Percentiles rank a stretch among this genome's conserved stretches.
phyloP scores from a whole-genome alignment of 1,140 invertebrate genomes.

The Drosophila hydei region DNA sequence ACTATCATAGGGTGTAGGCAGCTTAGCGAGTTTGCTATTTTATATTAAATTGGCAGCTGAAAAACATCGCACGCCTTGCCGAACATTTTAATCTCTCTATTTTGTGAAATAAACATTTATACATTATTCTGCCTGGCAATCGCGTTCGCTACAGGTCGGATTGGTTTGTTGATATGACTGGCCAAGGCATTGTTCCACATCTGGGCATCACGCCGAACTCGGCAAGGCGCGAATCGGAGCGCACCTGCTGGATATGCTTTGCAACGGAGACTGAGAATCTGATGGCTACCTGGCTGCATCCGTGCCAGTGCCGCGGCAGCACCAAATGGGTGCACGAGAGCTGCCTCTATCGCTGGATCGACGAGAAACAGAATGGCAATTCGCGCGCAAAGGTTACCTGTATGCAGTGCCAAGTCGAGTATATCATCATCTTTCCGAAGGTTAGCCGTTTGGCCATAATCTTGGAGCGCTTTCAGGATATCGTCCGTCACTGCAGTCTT shows the following conservation, averaged over 20 bases:
- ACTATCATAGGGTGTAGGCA: neutral
- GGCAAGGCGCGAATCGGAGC: slow-evolving; percentile 20
- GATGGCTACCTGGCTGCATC: slow-evolving; percentile 95
- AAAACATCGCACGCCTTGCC: slow-evolving; percentile 21
- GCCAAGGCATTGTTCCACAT: neutral
- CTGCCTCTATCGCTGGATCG: slow-evolving; percentile 97
- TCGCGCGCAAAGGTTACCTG: slow-evolving; percentile 92
- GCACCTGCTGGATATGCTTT: slow-evolving; percentile 98
- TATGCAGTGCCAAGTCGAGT: slow-evolving; percentile 97
- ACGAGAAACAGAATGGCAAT: slow-evolving; percentile 98
- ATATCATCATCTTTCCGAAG: slow-evolving; percentile 96
- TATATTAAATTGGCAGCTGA: slow-evolving; percentile 10
- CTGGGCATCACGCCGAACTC: neutral
- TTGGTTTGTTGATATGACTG: slow-evolving; percentile 17
- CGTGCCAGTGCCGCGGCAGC: slow-evolving; percentile 96
- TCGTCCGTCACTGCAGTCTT: slow-evolving; percentile 94
- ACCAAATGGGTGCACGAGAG: slow-evolving; percentile 97
- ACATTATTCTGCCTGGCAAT: slow-evolving; percentile 8
- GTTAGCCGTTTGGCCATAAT: slow-evolving; percentile 92
- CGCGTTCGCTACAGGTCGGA: neutral
- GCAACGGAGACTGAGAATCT: slow-evolving; percentile 96
- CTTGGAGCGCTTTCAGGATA: slow-evolving; percentile 92
- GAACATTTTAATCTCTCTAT: slow-evolving; percentile 15
- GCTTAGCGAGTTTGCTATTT: neutral
- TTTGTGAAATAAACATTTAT: slow-evolving; percentile 13